These are phyloP conservation scores for Keiferia lycopersicella DNA, from an alignment of 2,888 invertebrate genomes.

Conservation along the genomic window DNA sequence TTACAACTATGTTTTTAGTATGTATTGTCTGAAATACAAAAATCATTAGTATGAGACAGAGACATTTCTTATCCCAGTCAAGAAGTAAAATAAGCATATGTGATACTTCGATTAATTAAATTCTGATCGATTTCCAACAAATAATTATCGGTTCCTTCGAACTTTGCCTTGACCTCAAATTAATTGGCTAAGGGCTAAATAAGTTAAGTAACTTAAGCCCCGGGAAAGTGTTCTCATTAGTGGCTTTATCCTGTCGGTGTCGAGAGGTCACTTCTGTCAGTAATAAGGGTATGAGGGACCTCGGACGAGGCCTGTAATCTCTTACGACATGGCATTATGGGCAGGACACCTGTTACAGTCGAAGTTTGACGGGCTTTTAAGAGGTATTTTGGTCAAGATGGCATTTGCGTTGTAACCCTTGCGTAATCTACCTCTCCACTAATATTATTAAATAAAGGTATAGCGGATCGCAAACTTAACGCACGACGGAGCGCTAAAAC, in stretches of 20 bases:
- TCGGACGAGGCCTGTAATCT: conserved; percentile 36
- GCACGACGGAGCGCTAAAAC: no score
- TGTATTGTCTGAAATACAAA: no score
- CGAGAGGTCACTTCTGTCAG: conserved; percentile 4
- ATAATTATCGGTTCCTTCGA: background rate
- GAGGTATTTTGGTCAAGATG: background rate
- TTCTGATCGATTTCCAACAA: background rate
- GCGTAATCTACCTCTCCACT: no score
- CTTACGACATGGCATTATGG: conserved; percentile 30
- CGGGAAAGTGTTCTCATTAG: conserved; percentile 6
- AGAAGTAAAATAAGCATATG: no score
- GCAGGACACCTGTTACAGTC: conserved; percentile 37
- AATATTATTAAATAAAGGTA: no score
- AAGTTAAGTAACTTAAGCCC: conserved; percentile 6
- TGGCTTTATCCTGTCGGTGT: conserved; percentile 1
- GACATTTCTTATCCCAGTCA: no score
- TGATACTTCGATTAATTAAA: background rate
- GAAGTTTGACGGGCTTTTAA: background rate
- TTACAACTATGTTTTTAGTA: no score
- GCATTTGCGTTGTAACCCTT: no score
- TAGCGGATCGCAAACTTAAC: no score
- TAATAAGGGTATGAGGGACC: background rate
- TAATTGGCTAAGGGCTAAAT: background rate
- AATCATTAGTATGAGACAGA: no score
- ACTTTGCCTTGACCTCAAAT: background rate